Evolutionary conservation across 2,888 invertebrate genomes (phyloP).

Genomic region (Campoplex nolae): DNA sequence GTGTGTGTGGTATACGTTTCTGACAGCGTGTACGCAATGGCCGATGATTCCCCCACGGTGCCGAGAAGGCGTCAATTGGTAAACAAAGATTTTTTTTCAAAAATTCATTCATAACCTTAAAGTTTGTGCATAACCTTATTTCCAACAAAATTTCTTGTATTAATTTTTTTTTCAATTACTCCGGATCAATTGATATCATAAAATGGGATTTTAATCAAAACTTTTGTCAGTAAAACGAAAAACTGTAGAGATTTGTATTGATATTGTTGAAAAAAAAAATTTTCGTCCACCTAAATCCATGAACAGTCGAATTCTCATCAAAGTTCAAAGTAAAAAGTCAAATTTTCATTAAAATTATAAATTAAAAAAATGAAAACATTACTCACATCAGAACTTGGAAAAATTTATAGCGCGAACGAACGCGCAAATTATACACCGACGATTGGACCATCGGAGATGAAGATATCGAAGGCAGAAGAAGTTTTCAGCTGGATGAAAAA

Average conservation of each 20-base stretch:
- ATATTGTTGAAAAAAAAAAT: neutral
- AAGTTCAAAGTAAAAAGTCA: neutral
- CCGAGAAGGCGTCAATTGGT: slow-evolving; percentile 84
- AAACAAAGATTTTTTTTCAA: slow-evolving; percentile 75
- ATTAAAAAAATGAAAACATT: neutral
- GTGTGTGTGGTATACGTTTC: slow-evolving; percentile 79
- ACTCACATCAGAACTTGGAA: neutral
- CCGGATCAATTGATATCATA: slow-evolving; percentile 5
- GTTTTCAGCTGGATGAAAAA: slow-evolving; percentile 97
- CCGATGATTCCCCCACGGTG: slow-evolving; percentile 81
- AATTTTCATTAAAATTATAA: neutral
- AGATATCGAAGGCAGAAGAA: slow-evolving; percentile 93
- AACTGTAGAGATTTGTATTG: neutral
- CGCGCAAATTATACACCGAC: slow-evolving; percentile 96
- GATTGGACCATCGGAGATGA: slow-evolving; percentile 96
- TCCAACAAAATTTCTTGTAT: neutral
- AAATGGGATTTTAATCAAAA: neutral
- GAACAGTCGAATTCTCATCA: neutral
- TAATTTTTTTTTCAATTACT: neutral
- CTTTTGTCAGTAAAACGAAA: neutral
- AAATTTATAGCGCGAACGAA: slow-evolving; percentile 91
- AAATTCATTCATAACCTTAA: slow-evolving; percentile 36
- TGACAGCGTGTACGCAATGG: slow-evolving; percentile 82
- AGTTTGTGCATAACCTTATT: neutral
- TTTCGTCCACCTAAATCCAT: neutral